Conservation (phyloP, 2,797 vertebrate species). For the Holocentrus rufus region DNA sequence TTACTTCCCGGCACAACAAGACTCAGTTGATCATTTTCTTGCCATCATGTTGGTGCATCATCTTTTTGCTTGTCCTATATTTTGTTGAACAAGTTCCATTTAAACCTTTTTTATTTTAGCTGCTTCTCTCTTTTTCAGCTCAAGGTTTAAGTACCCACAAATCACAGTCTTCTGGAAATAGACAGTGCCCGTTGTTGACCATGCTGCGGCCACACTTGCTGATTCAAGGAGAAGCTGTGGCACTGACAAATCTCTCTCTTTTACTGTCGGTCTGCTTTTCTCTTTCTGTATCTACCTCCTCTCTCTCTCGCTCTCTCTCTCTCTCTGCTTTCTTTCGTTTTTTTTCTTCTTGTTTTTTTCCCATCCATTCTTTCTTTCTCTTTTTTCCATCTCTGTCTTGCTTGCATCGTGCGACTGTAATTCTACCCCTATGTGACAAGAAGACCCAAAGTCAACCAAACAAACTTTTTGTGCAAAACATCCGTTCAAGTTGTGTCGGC, state of each 20-base stretch:
- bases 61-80: slow-evolving; percentile 48
- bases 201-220: slow-evolving; percentile 74
- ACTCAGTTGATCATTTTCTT: too few relatives aligned
- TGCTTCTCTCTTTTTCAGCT: slow-evolving; percentile 60
- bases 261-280: slow-evolving; percentile 41
- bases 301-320: slow-evolving; percentile 35
- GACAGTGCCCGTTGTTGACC: slow-evolving; percentile 75
- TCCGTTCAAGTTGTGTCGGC: not conserved
- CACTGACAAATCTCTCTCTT: slow-evolving; percentile 62
- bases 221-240: slow-evolving; percentile 75
- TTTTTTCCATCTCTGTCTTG: slow-evolving; percentile 32
- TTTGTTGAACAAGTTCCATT: slow-evolving; percentile 52
- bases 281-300: slow-evolving; percentile 34
- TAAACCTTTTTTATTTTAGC: slow-evolving; percentile 22
- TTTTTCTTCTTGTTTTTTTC: slow-evolving; percentile 6
- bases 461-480: slow-evolving; percentile 26
- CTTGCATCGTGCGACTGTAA: slow-evolving; percentile 13
- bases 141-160: slow-evolving; percentile 75
- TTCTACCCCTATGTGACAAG: slow-evolving; percentile 13
- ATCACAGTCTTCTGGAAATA: slow-evolving; percentile 82
- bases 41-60: slow-evolving; percentile 25
- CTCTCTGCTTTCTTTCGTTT: slow-evolving; percentile 13
- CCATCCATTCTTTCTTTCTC: slow-evolving; percentile 17
- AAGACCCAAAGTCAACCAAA: slow-evolving; percentile 7
- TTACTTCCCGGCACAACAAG: slow-evolving; percentile 7